These are phyloP conservation scores for Megalurothrips usitatus DNA, from an alignment of 2,888 invertebrate genomes.

Conservation along the genomic window DNA sequence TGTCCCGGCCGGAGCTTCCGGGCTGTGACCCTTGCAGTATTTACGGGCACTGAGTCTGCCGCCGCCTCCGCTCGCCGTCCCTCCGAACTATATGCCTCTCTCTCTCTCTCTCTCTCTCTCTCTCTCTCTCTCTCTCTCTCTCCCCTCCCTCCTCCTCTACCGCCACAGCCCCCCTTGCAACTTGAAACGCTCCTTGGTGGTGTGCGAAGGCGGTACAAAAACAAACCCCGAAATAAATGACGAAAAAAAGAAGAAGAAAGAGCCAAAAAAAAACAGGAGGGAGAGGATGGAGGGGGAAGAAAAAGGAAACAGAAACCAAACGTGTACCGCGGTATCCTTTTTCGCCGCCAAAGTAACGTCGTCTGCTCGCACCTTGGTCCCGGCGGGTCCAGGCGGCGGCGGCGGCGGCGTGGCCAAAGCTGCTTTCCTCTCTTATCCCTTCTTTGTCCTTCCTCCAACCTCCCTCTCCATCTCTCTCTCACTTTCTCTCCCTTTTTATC, in stretches of 20 bases:
- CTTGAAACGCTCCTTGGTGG: no score
- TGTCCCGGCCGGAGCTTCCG: background rate
- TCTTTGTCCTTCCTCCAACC: background rate
- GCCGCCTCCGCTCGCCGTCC: background rate
- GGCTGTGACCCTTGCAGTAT: conserved; percentile 23
- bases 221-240: no score
- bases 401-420: no score
- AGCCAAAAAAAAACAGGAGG: background rate
- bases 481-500: background rate
- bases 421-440: background rate
- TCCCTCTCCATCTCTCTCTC: background rate
- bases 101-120: background rate
- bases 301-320: background rate
- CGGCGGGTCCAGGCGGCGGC: no score
- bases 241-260: background rate
- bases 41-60: background rate
- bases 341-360: no score
- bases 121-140: background rate
- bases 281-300: background rate
- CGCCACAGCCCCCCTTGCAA: no score
- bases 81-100: background rate
- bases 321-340: no score
- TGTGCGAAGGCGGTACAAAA: no score
- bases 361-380: background rate
- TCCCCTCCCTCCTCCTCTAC: background rate